Percentiles rank a stretch among this genome's conserved stretches.
Conservation (phyloP, 2,888 invertebrate species). For the Trichogramma evanescens region DNA sequence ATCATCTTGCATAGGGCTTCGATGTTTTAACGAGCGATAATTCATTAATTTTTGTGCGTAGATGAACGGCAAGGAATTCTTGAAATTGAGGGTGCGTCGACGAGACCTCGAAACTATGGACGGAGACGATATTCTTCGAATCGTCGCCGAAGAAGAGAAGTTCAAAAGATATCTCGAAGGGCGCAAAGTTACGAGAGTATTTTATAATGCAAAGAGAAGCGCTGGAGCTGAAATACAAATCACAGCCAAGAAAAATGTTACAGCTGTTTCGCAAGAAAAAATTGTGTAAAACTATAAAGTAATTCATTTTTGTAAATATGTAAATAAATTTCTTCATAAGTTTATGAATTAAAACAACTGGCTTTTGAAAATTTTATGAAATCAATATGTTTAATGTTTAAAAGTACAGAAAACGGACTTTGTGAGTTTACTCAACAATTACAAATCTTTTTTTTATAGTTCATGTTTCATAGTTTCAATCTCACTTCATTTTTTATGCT, state of each 20-base stretch:
- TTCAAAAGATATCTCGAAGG: constrained; percentile 7
- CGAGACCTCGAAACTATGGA: constrained; percentile 11
- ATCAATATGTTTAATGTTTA: too few relatives aligned
- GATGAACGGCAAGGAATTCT: constrained; percentile 15
- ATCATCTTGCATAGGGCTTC: neutral
- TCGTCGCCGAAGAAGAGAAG: constrained; percentile 5
- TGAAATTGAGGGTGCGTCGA: constrained; percentile 5
- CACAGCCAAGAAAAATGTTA: constrained; percentile 1
- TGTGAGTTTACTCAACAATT: neutral
- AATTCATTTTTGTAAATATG: neutral
- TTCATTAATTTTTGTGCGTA: neutral
- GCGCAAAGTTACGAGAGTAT: constrained; percentile 2
- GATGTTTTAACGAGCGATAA: neutral
- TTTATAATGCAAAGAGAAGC: constrained; percentile 14
- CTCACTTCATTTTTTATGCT: too few relatives aligned
- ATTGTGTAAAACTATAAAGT: neutral
- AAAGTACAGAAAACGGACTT: too few relatives aligned
- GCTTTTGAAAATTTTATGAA: too few relatives aligned
- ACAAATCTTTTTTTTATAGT: neutral
- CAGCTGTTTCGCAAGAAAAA: constrained; percentile 5
- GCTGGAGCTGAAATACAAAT: constrained; percentile 14
- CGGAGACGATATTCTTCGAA: constrained; percentile 5
- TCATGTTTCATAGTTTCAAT: neutral
- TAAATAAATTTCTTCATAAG: neutral
- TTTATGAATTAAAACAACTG: neutral